These are phyloP conservation scores for Galerucella pusilla DNA, from an alignment of 2,888 invertebrate species.

Conservation along the genomic window DNA sequence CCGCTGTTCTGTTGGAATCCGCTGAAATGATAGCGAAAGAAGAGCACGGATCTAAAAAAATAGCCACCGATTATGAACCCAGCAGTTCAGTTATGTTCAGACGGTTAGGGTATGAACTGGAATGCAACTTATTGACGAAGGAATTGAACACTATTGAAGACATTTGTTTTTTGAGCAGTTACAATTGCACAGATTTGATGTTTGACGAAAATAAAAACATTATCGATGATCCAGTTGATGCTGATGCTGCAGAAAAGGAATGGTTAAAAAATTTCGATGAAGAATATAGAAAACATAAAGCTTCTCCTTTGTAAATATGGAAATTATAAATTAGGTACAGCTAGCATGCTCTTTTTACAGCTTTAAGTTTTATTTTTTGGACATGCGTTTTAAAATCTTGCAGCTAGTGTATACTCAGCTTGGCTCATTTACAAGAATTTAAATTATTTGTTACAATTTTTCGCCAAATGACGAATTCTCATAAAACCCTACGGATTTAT, in stretches of 20 bases:
- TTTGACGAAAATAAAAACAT: background rate
- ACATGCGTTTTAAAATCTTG: too few relatives aligned
- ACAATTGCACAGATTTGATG: background rate
- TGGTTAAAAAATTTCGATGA: background rate
- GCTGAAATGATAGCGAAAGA: conserved; percentile 7
- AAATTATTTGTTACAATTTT: too few relatives aligned
- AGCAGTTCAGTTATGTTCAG: background rate
- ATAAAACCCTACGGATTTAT: too few relatives aligned
- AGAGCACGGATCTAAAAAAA: conserved; percentile 1
- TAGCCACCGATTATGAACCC: background rate
- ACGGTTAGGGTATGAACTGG: background rate
- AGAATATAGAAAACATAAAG: background rate
- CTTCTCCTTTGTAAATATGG: too few relatives aligned
- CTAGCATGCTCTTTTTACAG: too few relatives aligned
- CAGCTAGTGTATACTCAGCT: too few relatives aligned
- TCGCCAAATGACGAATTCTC: too few relatives aligned
- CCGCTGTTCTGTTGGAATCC: background rate
- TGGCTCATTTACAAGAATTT: too few relatives aligned
- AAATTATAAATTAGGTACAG: too few relatives aligned
- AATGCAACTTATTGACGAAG: background rate
- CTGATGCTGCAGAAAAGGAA: conserved; percentile 2
- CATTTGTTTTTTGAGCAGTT: background rate
- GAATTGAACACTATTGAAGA: background rate
- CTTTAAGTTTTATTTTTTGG: too few relatives aligned
- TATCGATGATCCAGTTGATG: background rate